Evolutionary conservation across 2,888 invertebrate genomes (phyloP).

Genomic region (Oxycera nigricornis): DNA sequence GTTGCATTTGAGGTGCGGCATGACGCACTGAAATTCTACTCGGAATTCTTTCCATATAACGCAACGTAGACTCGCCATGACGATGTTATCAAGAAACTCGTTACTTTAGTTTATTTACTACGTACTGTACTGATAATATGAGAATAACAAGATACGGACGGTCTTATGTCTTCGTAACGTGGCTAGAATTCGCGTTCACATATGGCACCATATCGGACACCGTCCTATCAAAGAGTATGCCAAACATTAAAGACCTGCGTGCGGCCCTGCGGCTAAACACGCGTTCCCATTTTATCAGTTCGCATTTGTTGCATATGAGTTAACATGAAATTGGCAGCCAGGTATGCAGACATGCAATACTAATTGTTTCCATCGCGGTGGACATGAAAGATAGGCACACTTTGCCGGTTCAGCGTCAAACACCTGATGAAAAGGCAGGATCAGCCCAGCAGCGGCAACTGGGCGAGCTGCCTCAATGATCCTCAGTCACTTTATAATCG

Average conservation of each 20-base stretch:
- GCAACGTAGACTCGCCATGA: too few species aligned
- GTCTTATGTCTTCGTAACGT: too few species aligned
- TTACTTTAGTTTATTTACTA: too few species aligned
- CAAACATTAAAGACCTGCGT: slow-evolving; percentile 3
- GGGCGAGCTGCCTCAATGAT: background rate
- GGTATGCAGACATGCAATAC: slow-evolving; percentile 26
- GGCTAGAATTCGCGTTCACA: too few species aligned
- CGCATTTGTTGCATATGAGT: slow-evolving; percentile 41
- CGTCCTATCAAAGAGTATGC: background rate
- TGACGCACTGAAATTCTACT: too few species aligned
- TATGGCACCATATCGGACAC: too few species aligned
- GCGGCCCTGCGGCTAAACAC: slow-evolving; percentile 40
- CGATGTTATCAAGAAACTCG: too few species aligned
- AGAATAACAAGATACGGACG: too few species aligned
- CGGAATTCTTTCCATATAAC: too few species aligned
- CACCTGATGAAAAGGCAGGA: slow-evolving; percentile 20
- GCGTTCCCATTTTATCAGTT: slow-evolving; percentile 44
- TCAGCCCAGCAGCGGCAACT: background rate
- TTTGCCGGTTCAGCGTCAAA: background rate
- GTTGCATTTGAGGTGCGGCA: too few species aligned
- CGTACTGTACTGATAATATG: too few species aligned
- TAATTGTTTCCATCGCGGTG: slow-evolving; percentile 36
- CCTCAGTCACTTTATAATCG: background rate
- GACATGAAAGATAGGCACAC: slow-evolving; percentile 32
- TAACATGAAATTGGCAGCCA: slow-evolving; percentile 36